phyloP scores from a whole-genome alignment of 2,113 vertebrate species.

The Collichthys lucidus region DNA sequence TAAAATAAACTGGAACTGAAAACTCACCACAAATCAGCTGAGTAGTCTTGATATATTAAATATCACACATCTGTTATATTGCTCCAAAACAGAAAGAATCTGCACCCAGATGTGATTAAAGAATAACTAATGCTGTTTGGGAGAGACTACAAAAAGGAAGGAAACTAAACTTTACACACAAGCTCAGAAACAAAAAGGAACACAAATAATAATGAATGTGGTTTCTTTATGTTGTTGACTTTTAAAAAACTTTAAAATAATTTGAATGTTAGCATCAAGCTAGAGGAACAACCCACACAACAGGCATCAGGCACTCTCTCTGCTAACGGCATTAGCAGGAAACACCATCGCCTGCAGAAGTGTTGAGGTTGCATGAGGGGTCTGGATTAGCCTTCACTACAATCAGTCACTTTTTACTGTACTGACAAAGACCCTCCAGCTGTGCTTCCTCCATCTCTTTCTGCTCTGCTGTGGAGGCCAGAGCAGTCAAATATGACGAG shows the following conservation, averaged over 20 bases:
- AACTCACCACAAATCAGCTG: not conserved
- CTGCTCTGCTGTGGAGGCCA: slow-evolving; percentile 32
- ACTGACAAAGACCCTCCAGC: slow-evolving; percentile 29
- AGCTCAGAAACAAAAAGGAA: not conserved
- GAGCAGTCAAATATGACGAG: slow-evolving; percentile 27
- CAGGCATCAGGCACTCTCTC: slow-evolving; percentile 45
- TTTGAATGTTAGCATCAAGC: slow-evolving; percentile 25
- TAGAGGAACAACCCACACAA: slow-evolving; percentile 31
- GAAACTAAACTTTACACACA: slow-evolving; percentile 13
- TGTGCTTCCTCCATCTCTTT: slow-evolving; percentile 20
- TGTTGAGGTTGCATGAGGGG: slow-evolving; percentile 17
- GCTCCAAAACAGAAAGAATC: not conserved
- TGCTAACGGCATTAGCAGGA: slow-evolving; percentile 29
- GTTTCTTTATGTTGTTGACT: not conserved
- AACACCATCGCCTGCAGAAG: slow-evolving; percentile 2
- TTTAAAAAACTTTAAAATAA: not conserved
- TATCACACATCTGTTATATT: not conserved
- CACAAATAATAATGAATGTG: not conserved
- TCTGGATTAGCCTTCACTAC: slow-evolving; percentile 14
- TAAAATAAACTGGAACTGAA: not conserved
- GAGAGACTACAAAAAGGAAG: not conserved
- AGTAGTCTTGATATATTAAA: not conserved
- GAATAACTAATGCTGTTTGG: not conserved
- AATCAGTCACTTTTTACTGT: slow-evolving; percentile 5
- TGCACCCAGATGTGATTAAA: not conserved